A percentile compares a stretch with the other conserved stretches of the same genome.
phyloP scores from a whole-genome alignment of 1,140 invertebrate genomes.

The Drosophila lowei region DNA sequence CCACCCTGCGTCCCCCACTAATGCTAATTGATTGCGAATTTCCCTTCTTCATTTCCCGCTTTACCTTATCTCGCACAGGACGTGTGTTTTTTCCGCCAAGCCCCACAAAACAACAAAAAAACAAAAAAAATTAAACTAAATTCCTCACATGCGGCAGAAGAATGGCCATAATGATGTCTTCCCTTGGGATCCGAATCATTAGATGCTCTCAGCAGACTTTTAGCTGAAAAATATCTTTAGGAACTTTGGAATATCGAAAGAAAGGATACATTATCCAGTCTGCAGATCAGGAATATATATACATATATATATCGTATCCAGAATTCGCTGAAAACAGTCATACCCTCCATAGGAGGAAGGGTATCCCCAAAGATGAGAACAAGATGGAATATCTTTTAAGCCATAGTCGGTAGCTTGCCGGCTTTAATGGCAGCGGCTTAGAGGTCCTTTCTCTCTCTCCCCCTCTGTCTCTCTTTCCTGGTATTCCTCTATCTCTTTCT shows the following conservation, averaged over 20 bases:
- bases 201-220: too few species aligned
- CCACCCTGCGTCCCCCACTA: constrained; percentile 1
- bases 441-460: constrained; percentile 8
- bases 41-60: constrained; percentile 13
- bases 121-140: constrained; percentile 49
- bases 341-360: not conserved
- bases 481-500: too few species aligned
- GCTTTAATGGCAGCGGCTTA: constrained; percentile 67
- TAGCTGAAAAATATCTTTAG: too few species aligned
- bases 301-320: too few species aligned
- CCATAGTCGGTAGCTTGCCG: constrained; percentile 60
- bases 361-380: constrained; percentile 14
- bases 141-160: not conserved
- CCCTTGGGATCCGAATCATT: too few species aligned
- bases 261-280: too few species aligned
- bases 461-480: not conserved
- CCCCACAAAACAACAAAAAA: constrained; percentile 24
- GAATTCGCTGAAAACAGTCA: not conserved
- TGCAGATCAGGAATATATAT: constrained; percentile 12
- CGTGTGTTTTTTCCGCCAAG: constrained; percentile 10
- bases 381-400: constrained; percentile 69
- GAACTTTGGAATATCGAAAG: too few species aligned
- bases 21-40: constrained; percentile 55
- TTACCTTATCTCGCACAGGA: constrained; percentile 33
- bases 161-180: not conserved